Evolutionary conservation across 2,113 vertebrate species (phyloP).

Genomic region (Scatophagus argus): DNA sequence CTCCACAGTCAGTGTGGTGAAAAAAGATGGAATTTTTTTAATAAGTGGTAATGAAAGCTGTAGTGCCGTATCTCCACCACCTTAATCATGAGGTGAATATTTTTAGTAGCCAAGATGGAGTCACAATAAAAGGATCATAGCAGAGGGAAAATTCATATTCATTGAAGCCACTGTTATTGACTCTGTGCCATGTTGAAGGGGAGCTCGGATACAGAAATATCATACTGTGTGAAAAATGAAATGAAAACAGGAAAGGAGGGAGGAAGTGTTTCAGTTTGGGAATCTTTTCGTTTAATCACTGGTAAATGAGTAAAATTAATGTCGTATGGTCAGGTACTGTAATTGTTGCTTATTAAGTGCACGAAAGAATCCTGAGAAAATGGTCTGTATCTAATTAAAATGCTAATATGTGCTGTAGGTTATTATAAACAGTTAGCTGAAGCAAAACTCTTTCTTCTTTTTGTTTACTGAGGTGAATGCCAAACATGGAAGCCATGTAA

Average conservation of each 20-base stretch:
- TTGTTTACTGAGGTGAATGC: slow-evolving; percentile 4
- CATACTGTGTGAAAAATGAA: slow-evolving; percentile 14
- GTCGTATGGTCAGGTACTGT: not conserved
- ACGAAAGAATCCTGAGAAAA: not conserved
- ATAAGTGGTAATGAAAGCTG: slow-evolving; percentile 10
- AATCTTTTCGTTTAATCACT: not conserved
- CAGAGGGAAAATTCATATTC: slow-evolving; percentile 30
- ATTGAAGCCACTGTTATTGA: slow-evolving; percentile 39
- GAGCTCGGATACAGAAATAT: slow-evolving; percentile 5
- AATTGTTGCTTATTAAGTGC: slow-evolving; percentile 28
- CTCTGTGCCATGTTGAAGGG: not conserved
- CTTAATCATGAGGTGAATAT: slow-evolving; percentile 44
- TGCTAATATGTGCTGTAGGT: not conserved
- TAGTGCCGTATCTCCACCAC: not conserved
- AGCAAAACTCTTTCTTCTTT: slow-evolving; percentile 6
- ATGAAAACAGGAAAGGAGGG: slow-evolving; percentile 8
- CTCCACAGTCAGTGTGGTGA: not conserved
- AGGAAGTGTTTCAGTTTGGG: not conserved
- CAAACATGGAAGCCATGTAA: slow-evolving; percentile 23
- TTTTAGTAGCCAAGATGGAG: slow-evolving; percentile 44
- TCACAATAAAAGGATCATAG: slow-evolving; percentile 37
- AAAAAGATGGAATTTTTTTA: not conserved
- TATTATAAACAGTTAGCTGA: slow-evolving; percentile 14
- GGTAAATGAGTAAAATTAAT: slow-evolving; percentile 10
- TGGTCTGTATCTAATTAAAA: slow-evolving; percentile 5